Evolutionary conservation across 2,888 invertebrate species (phyloP).

Genomic region (Trissonchulus sp.): DNA sequence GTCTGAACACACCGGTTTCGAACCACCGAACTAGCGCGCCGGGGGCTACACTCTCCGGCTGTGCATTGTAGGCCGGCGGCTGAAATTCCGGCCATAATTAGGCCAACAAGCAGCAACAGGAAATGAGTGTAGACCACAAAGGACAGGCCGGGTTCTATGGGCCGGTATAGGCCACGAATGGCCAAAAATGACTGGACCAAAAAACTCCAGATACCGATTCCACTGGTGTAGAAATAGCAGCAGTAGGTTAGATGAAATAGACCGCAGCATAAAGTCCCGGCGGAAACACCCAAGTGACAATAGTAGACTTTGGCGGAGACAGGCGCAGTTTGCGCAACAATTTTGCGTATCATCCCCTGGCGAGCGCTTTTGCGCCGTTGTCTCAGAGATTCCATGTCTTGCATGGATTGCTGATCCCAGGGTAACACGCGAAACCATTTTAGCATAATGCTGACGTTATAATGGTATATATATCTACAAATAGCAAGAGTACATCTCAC

Average conservation of each 20-base stretch:
- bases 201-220: conserved; percentile 20
- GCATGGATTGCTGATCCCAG: no score
- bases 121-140: conserved; percentile 17
- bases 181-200: background rate
- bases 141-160: background rate
- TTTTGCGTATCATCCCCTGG: no score
- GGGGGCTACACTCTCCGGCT: background rate
- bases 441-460: no score
- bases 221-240: conserved; percentile 12
- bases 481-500: no score
- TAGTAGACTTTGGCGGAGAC: conserved; percentile 8
- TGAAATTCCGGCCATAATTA: background rate
- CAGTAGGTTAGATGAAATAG: conserved; percentile 25
- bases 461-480: no score
- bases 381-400: no score
- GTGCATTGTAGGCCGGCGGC: background rate
- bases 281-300: background rate
- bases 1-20: background rate
- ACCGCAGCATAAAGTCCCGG: background rate
- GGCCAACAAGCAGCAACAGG: background rate
- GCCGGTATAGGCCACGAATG: background rate
- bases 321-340: no score
- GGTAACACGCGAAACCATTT: no score
- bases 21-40: background rate
- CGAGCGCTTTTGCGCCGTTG: no score